phyloP scores from a whole-genome alignment of 1,140 invertebrate genomes.

The Ceratosolen solmsi region DNA sequence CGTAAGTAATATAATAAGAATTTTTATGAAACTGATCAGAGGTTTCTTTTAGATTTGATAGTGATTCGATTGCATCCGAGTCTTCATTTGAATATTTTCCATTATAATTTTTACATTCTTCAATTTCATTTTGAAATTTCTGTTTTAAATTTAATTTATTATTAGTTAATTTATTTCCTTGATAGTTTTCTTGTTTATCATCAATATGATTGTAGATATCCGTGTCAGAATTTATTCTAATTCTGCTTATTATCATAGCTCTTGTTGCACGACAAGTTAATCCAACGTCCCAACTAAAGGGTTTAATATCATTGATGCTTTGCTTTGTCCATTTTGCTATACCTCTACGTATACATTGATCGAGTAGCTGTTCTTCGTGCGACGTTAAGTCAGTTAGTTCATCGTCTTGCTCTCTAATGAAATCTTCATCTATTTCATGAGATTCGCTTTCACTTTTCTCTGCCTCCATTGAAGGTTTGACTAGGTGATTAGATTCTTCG shows the following conservation, averaged over 20 bases:
- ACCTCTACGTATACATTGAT: slow-evolving; percentile 84
- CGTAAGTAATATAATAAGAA: slow-evolving; percentile 34
- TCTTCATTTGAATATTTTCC: slow-evolving; percentile 3
- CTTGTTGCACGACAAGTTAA: slow-evolving; percentile 43
- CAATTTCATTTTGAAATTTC: background rate
- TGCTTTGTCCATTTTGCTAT: slow-evolving; percentile 76
- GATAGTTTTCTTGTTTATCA: background rate
- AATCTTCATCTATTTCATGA: slow-evolving; percentile 25
- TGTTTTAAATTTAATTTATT: slow-evolving; percentile 15
- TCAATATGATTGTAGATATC: slow-evolving; percentile 21
- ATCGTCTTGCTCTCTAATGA: slow-evolving; percentile 30
- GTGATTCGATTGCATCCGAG: background rate
- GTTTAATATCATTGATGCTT: slow-evolving; percentile 42
- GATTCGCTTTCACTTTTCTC: slow-evolving; percentile 48
- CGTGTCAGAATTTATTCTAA: slow-evolving; percentile 13
- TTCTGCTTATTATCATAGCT: slow-evolving; percentile 28
- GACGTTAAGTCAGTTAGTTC: slow-evolving; percentile 61
- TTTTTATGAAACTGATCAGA: slow-evolving; percentile 24
- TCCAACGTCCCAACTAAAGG: slow-evolving; percentile 47
- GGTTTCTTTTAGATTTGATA: slow-evolving; percentile 11
- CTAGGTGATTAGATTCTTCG: slow-evolving; percentile 22
- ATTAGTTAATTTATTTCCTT: slow-evolving; percentile 1
- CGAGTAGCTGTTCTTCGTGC: slow-evolving; percentile 81
- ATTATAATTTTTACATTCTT: background rate
- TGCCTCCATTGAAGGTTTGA: background rate